A percentile compares a stretch with the other conserved stretches of the same genome.
These are phyloP conservation scores for Meriones psammophilus DNA, from an alignment of 2,797 vertebrate genomes.

Conservation along the genomic window DNA sequence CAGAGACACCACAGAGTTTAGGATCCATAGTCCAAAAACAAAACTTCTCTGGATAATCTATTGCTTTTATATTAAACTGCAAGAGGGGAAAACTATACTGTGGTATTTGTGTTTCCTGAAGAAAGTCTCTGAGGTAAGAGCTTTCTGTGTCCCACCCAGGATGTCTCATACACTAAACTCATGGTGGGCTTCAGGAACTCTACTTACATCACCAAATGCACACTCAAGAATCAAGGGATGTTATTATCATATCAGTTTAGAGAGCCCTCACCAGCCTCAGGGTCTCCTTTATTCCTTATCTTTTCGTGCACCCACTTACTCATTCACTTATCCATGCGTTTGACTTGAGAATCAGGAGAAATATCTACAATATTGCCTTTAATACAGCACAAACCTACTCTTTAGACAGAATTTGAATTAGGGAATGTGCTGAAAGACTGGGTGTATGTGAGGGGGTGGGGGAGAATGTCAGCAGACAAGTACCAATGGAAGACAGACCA, in stretches of 20 bases:
- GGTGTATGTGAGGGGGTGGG: too few relatives aligned
- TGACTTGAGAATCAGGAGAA: background rate
- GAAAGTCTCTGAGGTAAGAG: background rate
- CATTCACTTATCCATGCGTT: background rate
- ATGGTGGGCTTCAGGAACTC: background rate
- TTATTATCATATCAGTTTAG: background rate
- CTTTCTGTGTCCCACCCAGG: background rate
- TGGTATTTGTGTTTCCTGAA: background rate
- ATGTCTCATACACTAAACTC: background rate
- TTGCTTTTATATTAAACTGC: slow-evolving; percentile 48
- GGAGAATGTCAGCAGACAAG: background rate
- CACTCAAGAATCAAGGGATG: background rate
- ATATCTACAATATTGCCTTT: background rate
- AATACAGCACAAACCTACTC: too few relatives aligned
- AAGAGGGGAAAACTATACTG: slow-evolving; percentile 32
- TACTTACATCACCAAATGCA: background rate
- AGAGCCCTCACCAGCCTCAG: background rate
- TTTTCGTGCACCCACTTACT: background rate
- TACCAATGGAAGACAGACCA: background rate
- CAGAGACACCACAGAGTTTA: background rate
- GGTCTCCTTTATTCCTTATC: background rate
- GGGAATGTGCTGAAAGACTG: background rate
- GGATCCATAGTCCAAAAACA: background rate
- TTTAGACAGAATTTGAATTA: background rate
- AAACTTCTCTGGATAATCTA: slow-evolving; percentile 12